Conservation (phyloP, 2,888 invertebrate species). For the Sphaerophoria rueppellii region DNA sequence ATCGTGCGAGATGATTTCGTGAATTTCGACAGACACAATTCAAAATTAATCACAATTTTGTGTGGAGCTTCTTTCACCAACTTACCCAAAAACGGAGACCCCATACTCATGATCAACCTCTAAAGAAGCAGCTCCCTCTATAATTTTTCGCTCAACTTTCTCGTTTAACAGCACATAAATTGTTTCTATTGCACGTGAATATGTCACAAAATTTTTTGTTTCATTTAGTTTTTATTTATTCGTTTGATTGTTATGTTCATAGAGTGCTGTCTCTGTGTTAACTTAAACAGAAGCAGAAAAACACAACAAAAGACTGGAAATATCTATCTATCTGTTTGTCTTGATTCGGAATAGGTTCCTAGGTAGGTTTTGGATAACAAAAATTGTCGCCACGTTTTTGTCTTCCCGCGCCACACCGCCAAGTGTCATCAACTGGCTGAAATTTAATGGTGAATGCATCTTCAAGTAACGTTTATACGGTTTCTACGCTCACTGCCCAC, state of each 20-base stretch:
- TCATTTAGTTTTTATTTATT: constrained; percentile 31
- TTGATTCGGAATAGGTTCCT: background rate
- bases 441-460: constrained; percentile 72
- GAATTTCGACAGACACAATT: constrained; percentile 75
- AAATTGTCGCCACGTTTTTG: constrained; percentile 69
- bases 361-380: constrained; percentile 8
- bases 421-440: constrained; percentile 27
- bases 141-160: constrained; percentile 67
- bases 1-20: constrained; percentile 75
- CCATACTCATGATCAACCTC: background rate
- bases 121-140: constrained; percentile 32
- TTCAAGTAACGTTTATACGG: constrained; percentile 81
- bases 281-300: constrained; percentile 14
- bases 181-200: constrained; percentile 71
- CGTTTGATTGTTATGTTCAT: constrained; percentile 43
- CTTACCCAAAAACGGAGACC: constrained; percentile 33
- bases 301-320: constrained; percentile 18
- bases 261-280: constrained; percentile 18
- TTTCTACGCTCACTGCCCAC: constrained; percentile 82
- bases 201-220: constrained; percentile 65
- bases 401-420: background rate
- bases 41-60: constrained; percentile 74
- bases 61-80: constrained; percentile 60
- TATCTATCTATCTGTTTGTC: constrained; percentile 8
- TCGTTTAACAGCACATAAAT: constrained; percentile 72